Percentiles rank a stretch among this genome's conserved stretches.
phyloP scores from a whole-genome alignment of 2,888 invertebrate species.

The Drosophila sordidula region DNA sequence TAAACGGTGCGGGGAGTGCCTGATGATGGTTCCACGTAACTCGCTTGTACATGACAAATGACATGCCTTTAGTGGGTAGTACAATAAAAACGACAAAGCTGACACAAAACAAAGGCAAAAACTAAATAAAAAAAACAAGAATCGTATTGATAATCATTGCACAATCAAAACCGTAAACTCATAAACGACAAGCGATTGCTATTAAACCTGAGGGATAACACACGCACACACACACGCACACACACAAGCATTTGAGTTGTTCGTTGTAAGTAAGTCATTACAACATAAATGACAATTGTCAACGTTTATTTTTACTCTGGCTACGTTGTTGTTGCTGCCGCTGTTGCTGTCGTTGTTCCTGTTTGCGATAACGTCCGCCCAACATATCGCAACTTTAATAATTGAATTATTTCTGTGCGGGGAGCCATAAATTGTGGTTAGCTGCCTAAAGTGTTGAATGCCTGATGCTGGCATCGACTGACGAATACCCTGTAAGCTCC shows the following conservation, averaged over 20 bases:
- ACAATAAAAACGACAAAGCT: conserved; percentile 39
- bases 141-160: conserved; percentile 50
- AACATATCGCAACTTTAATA: conserved; percentile 22
- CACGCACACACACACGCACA: conserved; percentile 7
- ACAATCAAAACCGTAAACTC: conserved; percentile 39
- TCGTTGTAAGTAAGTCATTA: conserved; percentile 16
- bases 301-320: conserved; percentile 38
- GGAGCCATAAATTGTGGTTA: too few relatives aligned
- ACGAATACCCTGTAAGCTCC: not conserved
- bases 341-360: not conserved
- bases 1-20: not conserved
- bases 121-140: not conserved
- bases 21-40: conserved; percentile 27
- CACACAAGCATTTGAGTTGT: not conserved
- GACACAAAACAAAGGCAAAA: conserved; percentile 22
- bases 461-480: not conserved
- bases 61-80: conserved; percentile 35
- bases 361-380: conserved; percentile 23
- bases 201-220: conserved; percentile 1
- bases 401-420: conserved; percentile 8
- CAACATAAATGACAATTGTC: conserved; percentile 34
- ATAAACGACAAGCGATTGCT: conserved; percentile 28
- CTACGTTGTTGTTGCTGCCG: not conserved
- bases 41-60: conserved; percentile 52
- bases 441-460: not conserved